Base-by-base conservation (phyloP, 2,797 vertebrate genomes). In the Pelochelys cantorii region DNA sequence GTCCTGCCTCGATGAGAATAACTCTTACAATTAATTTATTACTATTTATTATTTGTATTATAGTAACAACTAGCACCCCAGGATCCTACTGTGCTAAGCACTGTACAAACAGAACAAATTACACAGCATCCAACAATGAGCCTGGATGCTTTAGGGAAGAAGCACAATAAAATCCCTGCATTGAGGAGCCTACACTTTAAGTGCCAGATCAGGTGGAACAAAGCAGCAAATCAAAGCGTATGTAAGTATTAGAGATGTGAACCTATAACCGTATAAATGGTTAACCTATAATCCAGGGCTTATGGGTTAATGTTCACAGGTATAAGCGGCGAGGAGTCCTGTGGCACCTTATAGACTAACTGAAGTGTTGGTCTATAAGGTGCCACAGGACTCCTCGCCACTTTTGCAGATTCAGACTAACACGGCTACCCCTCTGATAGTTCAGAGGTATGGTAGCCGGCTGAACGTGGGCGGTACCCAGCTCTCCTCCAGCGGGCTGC, bases 101-200 rank as follows among this genome's bases (percentile, higher is more conserved):
- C 1, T 2, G 0, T 0, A 62, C 0, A 0, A 53, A 1, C 5
- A 56, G 10, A 0, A 12, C 2, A 65, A 42, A 10, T 84, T 85
- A 68, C 78, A 90, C 65, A 83, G 87, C 59, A 87, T 9, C 8
- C 31, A 17, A 22, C 0, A 0, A 56, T 29, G 27, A 90, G 59
- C 82, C 71, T 42, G 77, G 77, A 60, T 12, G 52, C 25, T 79
- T 55, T 31, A 0, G 37, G 34, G 29, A 77, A 11, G 54, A 31
- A 52, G 87, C n/a, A 82, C 59, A 60, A 34, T 86, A 83, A 89
- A 27, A 81, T 23, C 48, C 85, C 68, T 92, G 68, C 31, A 80
- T n/a, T 2, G 2, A 55, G 84, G n/a, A 57, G 55, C 77, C 92
- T 78, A 89, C 27, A 88, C 54, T 71, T 0, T 0, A 78, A 6